phyloP scores from a whole-genome alignment of 2,888 invertebrate genomes.

The Caenorhabditis drosophilae region DNA sequence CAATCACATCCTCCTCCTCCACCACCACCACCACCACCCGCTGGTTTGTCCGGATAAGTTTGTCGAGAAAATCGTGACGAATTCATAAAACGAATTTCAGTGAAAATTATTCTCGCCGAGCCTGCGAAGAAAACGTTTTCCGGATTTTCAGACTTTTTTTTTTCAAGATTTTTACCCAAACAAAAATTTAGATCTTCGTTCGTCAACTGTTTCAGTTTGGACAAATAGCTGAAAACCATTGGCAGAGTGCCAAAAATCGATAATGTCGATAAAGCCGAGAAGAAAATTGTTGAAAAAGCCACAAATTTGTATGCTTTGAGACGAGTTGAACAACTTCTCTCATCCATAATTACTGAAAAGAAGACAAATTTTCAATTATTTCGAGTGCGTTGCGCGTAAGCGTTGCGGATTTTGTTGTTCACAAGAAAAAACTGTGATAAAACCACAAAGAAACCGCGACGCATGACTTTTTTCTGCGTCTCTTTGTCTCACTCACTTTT shows the following conservation, averaged over 20 bases:
- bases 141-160: too few relatives aligned
- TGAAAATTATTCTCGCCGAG: slow-evolving; percentile 67
- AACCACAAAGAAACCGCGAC: too few relatives aligned
- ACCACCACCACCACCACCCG: slow-evolving; percentile 39
- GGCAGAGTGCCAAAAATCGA: slow-evolving; percentile 64
- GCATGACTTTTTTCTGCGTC: slow-evolving; percentile 48
- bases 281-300: slow-evolving; percentile 53
- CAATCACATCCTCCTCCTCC: slow-evolving; percentile 44
- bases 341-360: too few relatives aligned
- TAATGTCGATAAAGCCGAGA: slow-evolving; percentile 62
- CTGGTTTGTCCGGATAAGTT: slow-evolving; percentile 39
- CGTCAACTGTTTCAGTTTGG: slow-evolving; percentile 59
- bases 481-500: slow-evolving; percentile 37
- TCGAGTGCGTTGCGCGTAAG: too few relatives aligned
- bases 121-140: too few relatives aligned
- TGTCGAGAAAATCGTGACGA: slow-evolving; percentile 60
- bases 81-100: slow-evolving; percentile 64
- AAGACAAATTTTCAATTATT: too few relatives aligned
- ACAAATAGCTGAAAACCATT: slow-evolving; percentile 66
- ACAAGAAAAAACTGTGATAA: too few relatives aligned
- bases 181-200: slow-evolving; percentile 62
- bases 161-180: slow-evolving; percentile 43
- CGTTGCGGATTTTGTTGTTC: too few relatives aligned
- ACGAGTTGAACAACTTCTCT: too few relatives aligned
- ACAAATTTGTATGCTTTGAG: slow-evolving; percentile 52